These are phyloP conservation scores for Calidris pygmaea DNA, from an alignment of 2,113 vertebrate genomes.

Conservation along the genomic window DNA sequence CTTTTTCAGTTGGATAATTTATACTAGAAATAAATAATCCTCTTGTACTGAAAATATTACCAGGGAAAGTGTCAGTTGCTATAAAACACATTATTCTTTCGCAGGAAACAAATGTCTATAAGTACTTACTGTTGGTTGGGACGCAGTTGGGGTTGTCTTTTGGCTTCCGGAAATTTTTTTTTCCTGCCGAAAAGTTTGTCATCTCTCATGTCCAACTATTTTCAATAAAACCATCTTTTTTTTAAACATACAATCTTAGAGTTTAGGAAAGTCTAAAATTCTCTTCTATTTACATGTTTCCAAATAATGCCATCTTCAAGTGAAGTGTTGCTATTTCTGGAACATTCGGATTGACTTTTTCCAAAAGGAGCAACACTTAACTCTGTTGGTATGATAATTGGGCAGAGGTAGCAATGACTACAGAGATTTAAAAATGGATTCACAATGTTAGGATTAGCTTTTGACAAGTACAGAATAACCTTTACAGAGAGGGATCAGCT, in stretches of 20 bases:
- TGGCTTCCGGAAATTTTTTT: not conserved
- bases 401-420: not conserved
- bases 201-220: not conserved
- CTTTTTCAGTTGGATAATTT: not conserved
- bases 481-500: not conserved
- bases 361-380: not conserved
- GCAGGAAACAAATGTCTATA: not conserved
- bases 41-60: not conserved
- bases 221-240: not conserved
- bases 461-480: not conserved
- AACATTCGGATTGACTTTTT: not conserved
- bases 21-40: not conserved
- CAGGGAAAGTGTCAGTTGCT: not conserved
- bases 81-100: not conserved
- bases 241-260: not conserved
- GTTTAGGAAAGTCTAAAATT: not conserved
- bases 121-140: not conserved
- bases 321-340: not conserved
- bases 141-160: not conserved
- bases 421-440: not conserved
- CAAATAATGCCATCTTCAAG: not conserved
- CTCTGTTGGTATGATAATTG: not conserved
- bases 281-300: not conserved
- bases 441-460: not conserved
- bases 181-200: not conserved